phyloP scores from a whole-genome alignment of 2,797 vertebrate genomes.

The Coreius guichenoti region DNA sequence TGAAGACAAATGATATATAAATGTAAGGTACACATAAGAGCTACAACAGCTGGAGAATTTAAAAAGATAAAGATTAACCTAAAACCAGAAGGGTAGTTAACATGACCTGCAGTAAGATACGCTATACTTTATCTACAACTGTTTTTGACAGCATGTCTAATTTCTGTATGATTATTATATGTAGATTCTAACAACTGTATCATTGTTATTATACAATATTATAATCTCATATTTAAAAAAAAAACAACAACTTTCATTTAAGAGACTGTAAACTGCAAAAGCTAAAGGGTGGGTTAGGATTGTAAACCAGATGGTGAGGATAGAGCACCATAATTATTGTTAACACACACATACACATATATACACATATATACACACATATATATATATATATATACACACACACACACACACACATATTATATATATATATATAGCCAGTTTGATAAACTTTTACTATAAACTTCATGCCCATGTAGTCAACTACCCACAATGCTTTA shows the following conservation, averaged over 20 bases:
- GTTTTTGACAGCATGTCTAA: background rate
- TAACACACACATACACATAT: no score
- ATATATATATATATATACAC: no score
- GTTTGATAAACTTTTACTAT: no score
- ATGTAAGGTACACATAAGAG: background rate
- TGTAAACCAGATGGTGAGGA: background rate
- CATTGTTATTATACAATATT: background rate
- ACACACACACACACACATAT: no score
- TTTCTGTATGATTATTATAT: background rate
- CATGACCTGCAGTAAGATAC: background rate
- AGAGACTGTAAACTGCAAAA: background rate
- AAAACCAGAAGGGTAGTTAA: no score
- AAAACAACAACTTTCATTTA: background rate
- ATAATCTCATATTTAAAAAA: background rate
- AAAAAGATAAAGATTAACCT: background rate
- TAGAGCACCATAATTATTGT: background rate
- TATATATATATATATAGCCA: no score
- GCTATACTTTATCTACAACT: background rate
- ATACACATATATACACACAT: no score
- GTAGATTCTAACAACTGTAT: background rate
- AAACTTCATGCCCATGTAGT: background rate
- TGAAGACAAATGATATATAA: conserved; percentile 55
- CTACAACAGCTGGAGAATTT: background rate
- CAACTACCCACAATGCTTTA: background rate
- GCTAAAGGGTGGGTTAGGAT: background rate